Conservation (phyloP, 2,113 vertebrate species). For the Melierax canorus region DNA sequence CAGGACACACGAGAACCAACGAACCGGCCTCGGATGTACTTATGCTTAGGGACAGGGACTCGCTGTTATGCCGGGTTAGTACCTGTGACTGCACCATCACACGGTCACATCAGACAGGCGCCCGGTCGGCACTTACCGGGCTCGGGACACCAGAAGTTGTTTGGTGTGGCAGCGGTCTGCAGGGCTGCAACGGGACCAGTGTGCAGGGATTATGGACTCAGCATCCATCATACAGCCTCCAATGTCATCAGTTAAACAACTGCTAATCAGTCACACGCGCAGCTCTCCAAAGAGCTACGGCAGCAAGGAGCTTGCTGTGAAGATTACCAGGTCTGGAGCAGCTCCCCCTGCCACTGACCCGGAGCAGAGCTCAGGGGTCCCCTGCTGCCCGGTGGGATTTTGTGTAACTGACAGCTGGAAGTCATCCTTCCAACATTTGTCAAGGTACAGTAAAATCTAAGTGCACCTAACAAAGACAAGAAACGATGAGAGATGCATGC, state of each 20-base stretch:
- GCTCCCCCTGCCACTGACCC: rapidly evolving
- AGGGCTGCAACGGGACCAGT: rapidly evolving
- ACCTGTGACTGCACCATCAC: rapidly evolving
- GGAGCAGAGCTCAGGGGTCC: not conserved
- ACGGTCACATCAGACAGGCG: rapidly evolving
- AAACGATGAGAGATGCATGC: rapidly evolving
- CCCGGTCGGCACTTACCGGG: not conserved
- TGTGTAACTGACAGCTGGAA: not conserved
- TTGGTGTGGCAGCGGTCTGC: rapidly evolving
- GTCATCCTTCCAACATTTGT: too few relatives aligned
- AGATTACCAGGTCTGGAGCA: not conserved
- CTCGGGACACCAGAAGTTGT: not conserved
- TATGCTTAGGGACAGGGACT: rapidly evolving
- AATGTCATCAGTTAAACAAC: too few relatives aligned
- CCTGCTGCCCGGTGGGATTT: not conserved
- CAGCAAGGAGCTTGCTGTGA: not conserved
- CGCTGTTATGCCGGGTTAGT: rapidly evolving
- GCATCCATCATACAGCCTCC: not conserved
- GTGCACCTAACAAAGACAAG: not conserved
- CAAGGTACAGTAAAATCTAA: not conserved
- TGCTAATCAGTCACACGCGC: not conserved
- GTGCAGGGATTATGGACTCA: not conserved
- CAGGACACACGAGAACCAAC: rapidly evolving
- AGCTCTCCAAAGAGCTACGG: not conserved
- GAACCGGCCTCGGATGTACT: rapidly evolving